phyloP scores from a whole-genome alignment of 2,113 vertebrate genomes.

The Pelodiscus sinensis region DNA sequence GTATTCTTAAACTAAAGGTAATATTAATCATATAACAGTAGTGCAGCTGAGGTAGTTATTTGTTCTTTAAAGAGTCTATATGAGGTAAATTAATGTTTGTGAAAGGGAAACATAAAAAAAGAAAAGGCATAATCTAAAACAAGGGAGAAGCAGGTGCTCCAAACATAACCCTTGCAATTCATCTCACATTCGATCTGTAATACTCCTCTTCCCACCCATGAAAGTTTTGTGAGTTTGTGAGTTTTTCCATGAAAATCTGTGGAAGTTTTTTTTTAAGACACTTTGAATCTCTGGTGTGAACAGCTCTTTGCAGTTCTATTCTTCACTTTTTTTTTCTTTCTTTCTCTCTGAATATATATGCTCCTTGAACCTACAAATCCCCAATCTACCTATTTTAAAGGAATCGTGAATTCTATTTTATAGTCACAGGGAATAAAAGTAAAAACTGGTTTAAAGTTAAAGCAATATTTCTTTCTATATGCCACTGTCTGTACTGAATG shows the following conservation, averaged over 20 bases:
- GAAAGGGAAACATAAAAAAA: slow-evolving; percentile 28
- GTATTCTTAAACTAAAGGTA: slow-evolving; percentile 28
- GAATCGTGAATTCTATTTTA: slow-evolving; percentile 2
- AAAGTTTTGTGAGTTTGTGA: no score
- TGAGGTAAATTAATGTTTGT: slow-evolving; percentile 33
- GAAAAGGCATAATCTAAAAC: slow-evolving; percentile 54
- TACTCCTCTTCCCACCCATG: not conserved
- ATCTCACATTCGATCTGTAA: slow-evolving; percentile 25
- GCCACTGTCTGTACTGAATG: not conserved
- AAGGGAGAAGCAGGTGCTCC: slow-evolving; percentile 41
- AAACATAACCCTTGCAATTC: slow-evolving; percentile 41
- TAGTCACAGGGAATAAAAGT: not conserved
- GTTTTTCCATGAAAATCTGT: not conserved
- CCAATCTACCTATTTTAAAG: not conserved
- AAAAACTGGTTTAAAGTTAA: not conserved
- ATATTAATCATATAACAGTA: slow-evolving; percentile 4
- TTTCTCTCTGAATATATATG: not conserved
- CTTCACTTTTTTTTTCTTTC: not conserved
- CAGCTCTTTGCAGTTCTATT: not conserved
- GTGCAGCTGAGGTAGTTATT: slow-evolving; percentile 9
- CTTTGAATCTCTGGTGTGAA: not conserved
- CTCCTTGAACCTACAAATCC: slow-evolving; percentile 12
- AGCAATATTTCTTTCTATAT: not conserved
- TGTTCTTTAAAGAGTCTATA: not conserved
- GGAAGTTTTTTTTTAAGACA: not conserved